Conservation (phyloP, 2,888 invertebrate genomes). For the Diplazon laetatorius region DNA sequence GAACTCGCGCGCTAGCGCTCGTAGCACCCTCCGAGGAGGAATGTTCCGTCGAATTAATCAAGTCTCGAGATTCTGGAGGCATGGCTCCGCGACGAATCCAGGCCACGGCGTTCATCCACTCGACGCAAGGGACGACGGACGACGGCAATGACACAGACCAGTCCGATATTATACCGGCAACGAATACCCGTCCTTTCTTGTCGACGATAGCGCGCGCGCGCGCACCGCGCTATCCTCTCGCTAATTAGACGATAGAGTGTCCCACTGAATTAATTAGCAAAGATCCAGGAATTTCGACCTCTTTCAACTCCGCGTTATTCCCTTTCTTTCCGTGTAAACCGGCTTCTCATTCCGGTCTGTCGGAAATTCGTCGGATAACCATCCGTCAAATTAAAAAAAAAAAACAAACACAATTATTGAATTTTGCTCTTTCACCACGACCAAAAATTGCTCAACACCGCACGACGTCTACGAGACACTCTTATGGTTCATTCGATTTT, state of each 20-base stretch:
- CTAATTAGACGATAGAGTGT: slow-evolving; percentile 63
- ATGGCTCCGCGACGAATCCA: slow-evolving; percentile 50
- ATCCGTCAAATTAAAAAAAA: too few species aligned
- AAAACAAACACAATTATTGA: too few species aligned
- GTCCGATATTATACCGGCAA: slow-evolving; percentile 56
- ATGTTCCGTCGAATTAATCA: slow-evolving; percentile 64
- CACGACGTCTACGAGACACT: neutral
- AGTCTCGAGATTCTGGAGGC: slow-evolving; percentile 61
- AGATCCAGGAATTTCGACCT: slow-evolving; percentile 44
- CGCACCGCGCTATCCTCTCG: slow-evolving; percentile 12
- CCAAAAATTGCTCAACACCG: neutral
- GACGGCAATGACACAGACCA: slow-evolving; percentile 43
- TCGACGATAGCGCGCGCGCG: slow-evolving; percentile 34
- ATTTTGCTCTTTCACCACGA: too few species aligned
- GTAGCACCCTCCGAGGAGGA: slow-evolving; percentile 48
- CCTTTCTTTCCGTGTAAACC: neutral
- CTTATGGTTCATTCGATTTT: slow-evolving; percentile 2
- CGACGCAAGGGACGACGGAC: slow-evolving; percentile 29
- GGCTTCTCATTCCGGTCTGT: slow-evolving; percentile 16
- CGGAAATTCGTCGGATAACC: too few species aligned
- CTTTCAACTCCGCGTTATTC: slow-evolving; percentile 25
- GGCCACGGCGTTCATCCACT: slow-evolving; percentile 48
- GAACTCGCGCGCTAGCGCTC: slow-evolving; percentile 51
- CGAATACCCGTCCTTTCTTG: slow-evolving; percentile 51
- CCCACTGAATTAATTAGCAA: slow-evolving; percentile 62